A percentile compares a stretch with the other conserved stretches of the same genome.
Evolutionary conservation across 2,113 vertebrate genomes (phyloP).

Genomic region (Delphinapterus leucas): DNA sequence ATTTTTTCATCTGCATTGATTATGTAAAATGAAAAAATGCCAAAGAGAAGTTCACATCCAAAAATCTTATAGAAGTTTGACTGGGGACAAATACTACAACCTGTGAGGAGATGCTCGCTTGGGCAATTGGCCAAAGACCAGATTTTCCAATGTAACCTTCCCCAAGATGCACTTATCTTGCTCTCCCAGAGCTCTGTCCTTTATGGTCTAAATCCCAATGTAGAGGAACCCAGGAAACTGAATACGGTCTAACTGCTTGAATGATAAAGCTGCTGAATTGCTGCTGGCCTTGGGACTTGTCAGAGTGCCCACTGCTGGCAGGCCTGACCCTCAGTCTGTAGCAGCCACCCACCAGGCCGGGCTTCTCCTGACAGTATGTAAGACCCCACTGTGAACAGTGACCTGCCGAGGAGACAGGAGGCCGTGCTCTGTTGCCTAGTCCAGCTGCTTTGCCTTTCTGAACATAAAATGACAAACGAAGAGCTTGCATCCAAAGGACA

Average conservation of each 20-base stretch:
- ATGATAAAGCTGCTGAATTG: neutral
- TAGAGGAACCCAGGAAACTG: neutral
- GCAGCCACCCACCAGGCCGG: neutral
- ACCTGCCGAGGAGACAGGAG: neutral
- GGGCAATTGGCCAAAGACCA: neutral
- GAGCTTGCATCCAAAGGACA: conserved; percentile 17
- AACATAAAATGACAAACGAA: conserved; percentile 36
- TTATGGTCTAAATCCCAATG: neutral
- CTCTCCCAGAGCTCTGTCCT: neutral
- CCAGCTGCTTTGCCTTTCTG: neutral
- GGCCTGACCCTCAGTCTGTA: neutral
- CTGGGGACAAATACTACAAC: neutral
- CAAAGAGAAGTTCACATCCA: neutral
- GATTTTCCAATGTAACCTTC: neutral
- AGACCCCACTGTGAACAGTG: neutral
- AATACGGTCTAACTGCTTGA: neutral
- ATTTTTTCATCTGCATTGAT: neutral
- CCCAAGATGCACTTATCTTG: neutral
- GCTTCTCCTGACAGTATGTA: neutral
- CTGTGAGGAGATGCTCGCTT: neutral
- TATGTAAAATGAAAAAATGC: conserved; percentile 9
- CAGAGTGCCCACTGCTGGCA: neutral
- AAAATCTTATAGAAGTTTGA: conserved; percentile 18
- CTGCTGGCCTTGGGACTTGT: neutral
- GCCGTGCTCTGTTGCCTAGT: neutral